Evolutionary conservation across 2,113 vertebrate species (phyloP), one percentile per base, ranked within the genome.

Genomic region (Stigmatopora nigra): DNA sequence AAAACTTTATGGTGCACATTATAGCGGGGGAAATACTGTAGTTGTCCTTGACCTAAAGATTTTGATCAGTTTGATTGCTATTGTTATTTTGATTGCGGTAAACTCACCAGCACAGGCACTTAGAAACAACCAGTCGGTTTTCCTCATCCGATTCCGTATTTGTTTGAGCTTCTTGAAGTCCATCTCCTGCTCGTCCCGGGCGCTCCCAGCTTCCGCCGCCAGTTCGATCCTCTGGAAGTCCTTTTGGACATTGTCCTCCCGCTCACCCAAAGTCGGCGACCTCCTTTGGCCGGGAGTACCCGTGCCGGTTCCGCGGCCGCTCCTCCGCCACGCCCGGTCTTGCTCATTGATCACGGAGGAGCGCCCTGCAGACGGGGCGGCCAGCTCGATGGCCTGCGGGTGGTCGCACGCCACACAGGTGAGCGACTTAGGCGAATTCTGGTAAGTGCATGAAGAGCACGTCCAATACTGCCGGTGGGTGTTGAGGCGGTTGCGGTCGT

Each of bases 121-220:
- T 63, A 99, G 93, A 76, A 99, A 99, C 19, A 99, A 89, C 95
- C 95, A 98, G 86, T 99, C 97, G 0, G 91, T 95, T 91, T 96
- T 98, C 83, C 93, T 94, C 97, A 99, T 96, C 72, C 96, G 86
- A 65, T 99, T 99, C 84, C 94, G 95, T 69, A 99, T 98, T 87
- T 98, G 97, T 82, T 98, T 99, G 86, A 96, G 81, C 90, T 94
- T 92, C 92, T 96, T 90, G 84, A 95, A 96, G 85, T 97, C 93
- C 3, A 96, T 89, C 81, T 94, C 94, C 31, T 94, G 92, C 63
- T 95, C 94, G 70, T 94, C 93, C 77, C 91, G 92, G 80, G 89
- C 92, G 81, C 94, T 84, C 82, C 83, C 82, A 89, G 92, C 82
- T 75, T 82, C 88, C 90, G 80, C 63, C 89, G 91, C 90, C 46